Evolutionary conservation across 2,888 invertebrate genomes (phyloP).

Genomic region (Amiota minor): DNA sequence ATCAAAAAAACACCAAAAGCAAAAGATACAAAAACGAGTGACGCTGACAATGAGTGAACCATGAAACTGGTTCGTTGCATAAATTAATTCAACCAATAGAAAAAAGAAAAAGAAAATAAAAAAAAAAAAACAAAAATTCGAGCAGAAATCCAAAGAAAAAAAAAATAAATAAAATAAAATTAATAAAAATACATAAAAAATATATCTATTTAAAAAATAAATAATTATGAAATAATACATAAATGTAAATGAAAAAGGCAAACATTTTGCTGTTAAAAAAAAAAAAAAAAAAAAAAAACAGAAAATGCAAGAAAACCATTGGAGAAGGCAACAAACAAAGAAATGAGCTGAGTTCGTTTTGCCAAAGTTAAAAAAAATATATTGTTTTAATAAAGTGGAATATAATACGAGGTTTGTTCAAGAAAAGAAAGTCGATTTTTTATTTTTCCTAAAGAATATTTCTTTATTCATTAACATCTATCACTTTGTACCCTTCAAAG

Average conservation of each 20-base stretch:
- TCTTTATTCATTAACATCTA: too few relatives aligned
- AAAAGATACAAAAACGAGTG: neutral
- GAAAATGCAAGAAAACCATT: neutral
- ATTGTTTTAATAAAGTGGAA: neutral
- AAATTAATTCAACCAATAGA: conserved; percentile 58
- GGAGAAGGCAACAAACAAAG: neutral
- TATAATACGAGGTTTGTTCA: too few relatives aligned
- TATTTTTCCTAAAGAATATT: too few relatives aligned
- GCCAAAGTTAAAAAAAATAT: conserved; percentile 14
- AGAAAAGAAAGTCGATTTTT: too few relatives aligned
- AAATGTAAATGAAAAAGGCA: neutral
- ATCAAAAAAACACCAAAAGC: neutral
- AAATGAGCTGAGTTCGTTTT: neutral
- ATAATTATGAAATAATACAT: conserved; percentile 2
- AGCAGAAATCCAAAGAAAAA: conserved; percentile 41
- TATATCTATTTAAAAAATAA: too few relatives aligned
- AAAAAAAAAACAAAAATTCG: conserved; percentile 41
- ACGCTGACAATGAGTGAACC: conserved; percentile 43
- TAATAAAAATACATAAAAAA: conserved; percentile 57
- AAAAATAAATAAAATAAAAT: conserved; percentile 57
- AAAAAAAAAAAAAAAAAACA: neutral
- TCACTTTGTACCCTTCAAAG: too few relatives aligned
- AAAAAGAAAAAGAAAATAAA: conserved; percentile 28
- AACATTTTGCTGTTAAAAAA: neutral
- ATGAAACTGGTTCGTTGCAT: conserved; percentile 70